Percentiles rank a stretch among this genome's conserved stretches.
phyloP scores from a whole-genome alignment of 2,888 invertebrate species.

The Yponomeuta malinellus region DNA sequence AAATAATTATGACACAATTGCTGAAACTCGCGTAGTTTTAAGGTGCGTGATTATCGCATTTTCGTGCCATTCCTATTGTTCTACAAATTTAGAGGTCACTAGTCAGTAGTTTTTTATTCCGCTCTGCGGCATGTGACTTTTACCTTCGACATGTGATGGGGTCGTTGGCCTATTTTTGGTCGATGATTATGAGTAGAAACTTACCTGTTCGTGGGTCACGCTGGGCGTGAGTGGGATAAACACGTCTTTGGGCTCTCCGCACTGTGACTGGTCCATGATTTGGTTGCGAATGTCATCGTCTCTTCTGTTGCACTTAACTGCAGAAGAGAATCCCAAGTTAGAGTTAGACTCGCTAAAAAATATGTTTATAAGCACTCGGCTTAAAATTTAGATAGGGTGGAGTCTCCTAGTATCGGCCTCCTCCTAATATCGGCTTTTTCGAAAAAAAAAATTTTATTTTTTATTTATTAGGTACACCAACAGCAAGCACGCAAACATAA shows the following conservation, averaged over 20 bases:
- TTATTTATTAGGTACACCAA: too few relatives aligned
- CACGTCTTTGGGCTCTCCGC: conserved; percentile 60
- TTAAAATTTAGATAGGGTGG: too few relatives aligned
- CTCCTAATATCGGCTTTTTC: too few relatives aligned
- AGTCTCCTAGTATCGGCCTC: too few relatives aligned
- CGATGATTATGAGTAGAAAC: conserved; percentile 19
- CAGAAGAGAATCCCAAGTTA: conserved; percentile 26
- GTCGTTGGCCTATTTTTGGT: neutral
- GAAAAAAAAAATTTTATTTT: too few relatives aligned
- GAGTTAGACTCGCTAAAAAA: neutral
- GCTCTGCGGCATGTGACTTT: neutral
- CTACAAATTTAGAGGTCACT: neutral
- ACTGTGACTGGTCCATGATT: conserved; percentile 54
- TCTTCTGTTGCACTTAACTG: conserved; percentile 51
- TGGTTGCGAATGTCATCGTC: conserved; percentile 42
- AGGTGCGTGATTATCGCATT: neutral
- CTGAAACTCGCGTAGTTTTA: neutral
- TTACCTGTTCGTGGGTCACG: conserved; percentile 56
- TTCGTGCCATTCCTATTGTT: neutral
- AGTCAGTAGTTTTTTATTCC: neutral
- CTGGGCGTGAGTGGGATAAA: conserved; percentile 50
- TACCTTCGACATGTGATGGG: neutral
- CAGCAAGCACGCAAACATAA: too few relatives aligned
- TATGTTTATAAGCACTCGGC: too few relatives aligned
- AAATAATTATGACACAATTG: neutral